Base-by-base conservation (phyloP, 2,888 invertebrate genomes). In the Tholera decimalis region DNA sequence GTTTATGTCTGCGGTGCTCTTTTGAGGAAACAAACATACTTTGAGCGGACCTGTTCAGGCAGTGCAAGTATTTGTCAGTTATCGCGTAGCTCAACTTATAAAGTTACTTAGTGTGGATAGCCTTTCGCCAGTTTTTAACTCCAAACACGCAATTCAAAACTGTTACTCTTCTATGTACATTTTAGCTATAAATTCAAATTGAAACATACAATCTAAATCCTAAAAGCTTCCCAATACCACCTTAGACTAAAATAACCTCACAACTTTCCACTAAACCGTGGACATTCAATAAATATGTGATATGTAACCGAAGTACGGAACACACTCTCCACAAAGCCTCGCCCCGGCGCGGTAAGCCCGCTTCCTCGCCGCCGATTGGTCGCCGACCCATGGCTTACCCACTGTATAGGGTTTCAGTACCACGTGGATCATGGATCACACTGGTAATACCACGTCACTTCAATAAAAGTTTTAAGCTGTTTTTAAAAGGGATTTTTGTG, bases 381-480 rank as follows among this genome's bases (percentile, higher is more conserved):
- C 77, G 85, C 80, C 71, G 80, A 75, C 80, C 71, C 80, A 81
- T 74, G 82, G 83, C 82, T 80, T 88, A 88, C 83, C 78, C 82
- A 80, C 80, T 85, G 85, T 88, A 84, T 91, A 89, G 79, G 88
- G 88, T 90, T 92, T 90, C 88, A 83, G 82, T 73, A 82, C 77
- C 84, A 83, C 81, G 80, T 67, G 80, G 81, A 85, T 85, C 83
- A 80, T 67, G 80, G 83, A 85, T 85, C 83, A 83, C 80, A 83
- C 70, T 72, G 59, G 83, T 83, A 84, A 85, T 80, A 78, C 83
- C 83, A 85, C 81, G 67, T 81, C 76, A 70, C 56, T 64, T 56
- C 49, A 70, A 74, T 79, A 72, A 81, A 81, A 83, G 68, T 78
- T 71, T 79, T 77, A 85, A 80, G 81, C 83, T 80, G 71, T 79